Base-by-base conservation (phyloP, 2,797 vertebrate species). In the Parauchenoglanis ngamensis region DNA sequence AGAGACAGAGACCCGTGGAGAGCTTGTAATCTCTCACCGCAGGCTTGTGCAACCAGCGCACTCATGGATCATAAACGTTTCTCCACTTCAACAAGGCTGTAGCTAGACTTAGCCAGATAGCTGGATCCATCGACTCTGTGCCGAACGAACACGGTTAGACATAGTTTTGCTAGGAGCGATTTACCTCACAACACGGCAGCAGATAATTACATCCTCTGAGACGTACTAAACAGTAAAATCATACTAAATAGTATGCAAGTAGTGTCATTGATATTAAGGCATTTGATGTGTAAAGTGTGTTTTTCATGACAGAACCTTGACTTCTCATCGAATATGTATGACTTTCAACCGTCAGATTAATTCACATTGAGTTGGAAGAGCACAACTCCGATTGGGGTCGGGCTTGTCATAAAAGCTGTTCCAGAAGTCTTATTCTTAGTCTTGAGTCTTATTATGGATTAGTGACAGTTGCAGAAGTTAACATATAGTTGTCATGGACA, bases 1-100 rank as follows among this genome's bases (percentile, higher is more conserved):
- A 67, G 44, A 83, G 25, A 83, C n/a, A 2, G 15, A 52, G 7
- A 83, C 80, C 61, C 17, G 2, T 68, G 80, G 46, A 67, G 80
- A 83, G 61, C 78, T 78, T 57, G 54, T 61, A 80, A 80, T 80
- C 78, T 80, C 78, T 80, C 5, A 61, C 31, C 35, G 23, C 57
- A 80, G 78, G 78, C 78, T 35, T 21, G 35, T 65, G 79, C 59
- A 81, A 63, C 25, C 77, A 40, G 56, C 31, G 25, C 59, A 81
- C 59, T 65, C 40, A 6, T 40, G 4, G 46, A 21, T 68, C 61
- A 23, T 12, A 23, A 82, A 80, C 1, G 59, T 65, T 81, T 63
- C 59, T 57, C 54, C 76, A 57, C 76, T 63, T 65, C 7, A 19
- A 54, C 7, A 23, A 67, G n/a, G 44, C 46, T 23, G 46, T 11